phyloP scores from a whole-genome alignment of 2,888 invertebrate species.

The Coelopa pilipes region DNA sequence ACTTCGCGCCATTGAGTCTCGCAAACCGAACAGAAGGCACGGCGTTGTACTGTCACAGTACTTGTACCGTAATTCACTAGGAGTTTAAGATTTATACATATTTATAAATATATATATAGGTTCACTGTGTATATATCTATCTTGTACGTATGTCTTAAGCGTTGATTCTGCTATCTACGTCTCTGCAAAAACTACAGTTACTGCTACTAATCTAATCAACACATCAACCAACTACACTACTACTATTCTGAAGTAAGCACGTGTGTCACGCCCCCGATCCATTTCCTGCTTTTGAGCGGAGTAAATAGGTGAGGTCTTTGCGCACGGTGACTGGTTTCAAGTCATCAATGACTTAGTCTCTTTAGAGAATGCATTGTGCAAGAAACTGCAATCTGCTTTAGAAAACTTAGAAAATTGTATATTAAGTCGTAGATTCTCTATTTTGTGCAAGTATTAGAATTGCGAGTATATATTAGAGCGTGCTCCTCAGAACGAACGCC shows the following conservation, averaged over 20 bases:
- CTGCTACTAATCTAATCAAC: background rate
- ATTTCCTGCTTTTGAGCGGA: no score
- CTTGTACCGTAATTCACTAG: slow-evolving; percentile 5
- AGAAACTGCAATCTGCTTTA: no score
- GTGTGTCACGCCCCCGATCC: background rate
- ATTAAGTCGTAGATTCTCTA: background rate
- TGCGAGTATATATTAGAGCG: background rate
- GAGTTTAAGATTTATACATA: slow-evolving; percentile 5
- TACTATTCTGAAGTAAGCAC: background rate
- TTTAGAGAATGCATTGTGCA: no score
- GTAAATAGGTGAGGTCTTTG: no score
- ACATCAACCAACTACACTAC: background rate
- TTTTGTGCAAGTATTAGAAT: slow-evolving; percentile 11
- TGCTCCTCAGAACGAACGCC: background rate
- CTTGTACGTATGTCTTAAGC: slow-evolving; percentile 4
- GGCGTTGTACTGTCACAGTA: background rate
- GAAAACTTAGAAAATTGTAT: no score
- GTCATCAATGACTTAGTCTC: no score
- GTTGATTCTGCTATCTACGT: background rate
- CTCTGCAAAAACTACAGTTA: no score
- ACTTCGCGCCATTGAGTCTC: background rate
- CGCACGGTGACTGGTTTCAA: no score
- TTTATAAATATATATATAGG: no score
- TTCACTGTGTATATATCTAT: slow-evolving; percentile 5
- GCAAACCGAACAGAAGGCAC: background rate